Conservation (phyloP, 2,888 invertebrate species). For the Geotrupes spiniger region DNA sequence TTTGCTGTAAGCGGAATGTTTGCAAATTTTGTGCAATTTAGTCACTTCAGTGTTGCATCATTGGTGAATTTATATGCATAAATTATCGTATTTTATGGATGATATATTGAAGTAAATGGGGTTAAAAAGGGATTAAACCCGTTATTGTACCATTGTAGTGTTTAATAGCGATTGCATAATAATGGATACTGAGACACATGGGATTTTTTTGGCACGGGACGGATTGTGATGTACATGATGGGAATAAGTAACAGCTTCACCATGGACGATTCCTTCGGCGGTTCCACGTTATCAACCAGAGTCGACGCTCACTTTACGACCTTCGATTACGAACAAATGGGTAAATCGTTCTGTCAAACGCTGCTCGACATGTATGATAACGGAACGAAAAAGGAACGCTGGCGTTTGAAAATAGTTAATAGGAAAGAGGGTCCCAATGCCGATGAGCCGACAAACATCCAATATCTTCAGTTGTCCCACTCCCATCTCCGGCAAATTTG, state of each 20-base stretch:
- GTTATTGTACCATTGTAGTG: too few species aligned
- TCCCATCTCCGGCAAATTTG: constrained; percentile 66
- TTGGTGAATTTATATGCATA: too few species aligned
- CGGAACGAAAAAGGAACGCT: constrained; percentile 76
- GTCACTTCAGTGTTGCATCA: too few species aligned
- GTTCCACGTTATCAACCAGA: constrained; percentile 78
- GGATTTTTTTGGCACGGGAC: constrained; percentile 92
- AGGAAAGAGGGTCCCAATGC: constrained; percentile 84
- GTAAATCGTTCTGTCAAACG: constrained; percentile 89
- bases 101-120: too few species aligned
- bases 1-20: too few species aligned
- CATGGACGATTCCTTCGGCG: constrained; percentile 93
- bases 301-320: constrained; percentile 81
- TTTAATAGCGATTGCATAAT: too few species aligned
- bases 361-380: constrained; percentile 87
- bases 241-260: constrained; percentile 94
- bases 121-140: too few species aligned
- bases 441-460: constrained; percentile 84
- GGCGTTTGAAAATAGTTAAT: constrained; percentile 76
- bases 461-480: constrained; percentile 61
- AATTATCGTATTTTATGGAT: too few species aligned
- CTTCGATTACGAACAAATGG: constrained; percentile 77
- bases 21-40: too few species aligned
- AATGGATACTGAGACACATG: too few species aligned
- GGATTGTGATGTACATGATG: constrained; percentile 94